phyloP scores from a whole-genome alignment of 2,113 vertebrate genomes.

The Crotalus viridis region DNA sequence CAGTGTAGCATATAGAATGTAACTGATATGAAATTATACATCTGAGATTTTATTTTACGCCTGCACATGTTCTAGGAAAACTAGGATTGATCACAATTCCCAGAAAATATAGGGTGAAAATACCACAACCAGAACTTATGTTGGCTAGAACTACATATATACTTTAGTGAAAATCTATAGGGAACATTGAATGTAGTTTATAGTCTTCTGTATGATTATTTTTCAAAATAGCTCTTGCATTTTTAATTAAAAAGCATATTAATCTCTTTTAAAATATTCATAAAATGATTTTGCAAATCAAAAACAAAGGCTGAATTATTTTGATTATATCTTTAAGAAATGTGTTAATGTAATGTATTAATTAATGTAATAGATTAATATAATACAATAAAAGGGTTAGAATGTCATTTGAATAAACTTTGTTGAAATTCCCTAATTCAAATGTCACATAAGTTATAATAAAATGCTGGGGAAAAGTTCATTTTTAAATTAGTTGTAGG shows the following conservation, averaged over 20 bases:
- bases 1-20: background rate
- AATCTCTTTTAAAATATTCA: background rate
- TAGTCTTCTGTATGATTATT: background rate
- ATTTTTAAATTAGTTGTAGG: background rate
- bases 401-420: background rate
- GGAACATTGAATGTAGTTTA: background rate
- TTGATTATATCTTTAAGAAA: background rate
- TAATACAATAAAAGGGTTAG: background rate
- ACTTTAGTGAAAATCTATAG: background rate
- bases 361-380: background rate
- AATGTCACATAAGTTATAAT: background rate
- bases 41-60: background rate
- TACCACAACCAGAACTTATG: background rate
- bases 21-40: background rate
- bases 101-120: background rate
- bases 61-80: background rate
- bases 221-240: background rate
- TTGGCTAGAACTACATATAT: background rate
- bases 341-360: background rate
- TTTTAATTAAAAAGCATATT: background rate
- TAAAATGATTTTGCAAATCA: background rate
- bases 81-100: background rate
- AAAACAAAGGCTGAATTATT: background rate
- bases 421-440: background rate
- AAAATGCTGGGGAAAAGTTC: background rate